phyloP scores from a whole-genome alignment of 1,140 invertebrate genomes.

The Gonioctena quinquepunctata region DNA sequence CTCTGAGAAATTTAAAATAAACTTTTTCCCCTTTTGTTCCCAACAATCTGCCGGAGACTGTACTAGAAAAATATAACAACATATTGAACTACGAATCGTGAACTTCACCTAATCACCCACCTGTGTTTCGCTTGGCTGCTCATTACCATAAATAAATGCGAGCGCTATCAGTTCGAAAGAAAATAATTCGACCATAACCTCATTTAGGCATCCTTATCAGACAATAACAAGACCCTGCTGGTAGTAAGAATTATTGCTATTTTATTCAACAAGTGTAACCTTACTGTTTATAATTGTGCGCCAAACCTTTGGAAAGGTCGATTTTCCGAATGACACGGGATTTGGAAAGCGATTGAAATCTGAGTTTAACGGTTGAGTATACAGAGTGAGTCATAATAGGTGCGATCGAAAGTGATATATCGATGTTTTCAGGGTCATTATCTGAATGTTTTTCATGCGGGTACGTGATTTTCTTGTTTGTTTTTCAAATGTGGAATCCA shows the following conservation, averaged over 20 bases:
- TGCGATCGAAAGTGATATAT: too few relatives aligned
- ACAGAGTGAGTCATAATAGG: not conserved
- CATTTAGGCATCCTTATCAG: not conserved
- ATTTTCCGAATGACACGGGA: not conserved
- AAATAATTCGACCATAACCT: not conserved
- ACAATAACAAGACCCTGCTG: not conserved
- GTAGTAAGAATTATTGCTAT: not conserved
- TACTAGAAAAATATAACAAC: too few relatives aligned
- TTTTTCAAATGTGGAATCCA: too few relatives aligned
- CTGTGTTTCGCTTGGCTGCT: not conserved
- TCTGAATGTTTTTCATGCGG: too few relatives aligned
- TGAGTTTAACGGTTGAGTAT: not conserved
- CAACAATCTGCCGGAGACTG: too few relatives aligned
- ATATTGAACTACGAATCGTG: too few relatives aligned
- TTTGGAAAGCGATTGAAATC: not conserved
- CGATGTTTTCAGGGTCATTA: too few relatives aligned
- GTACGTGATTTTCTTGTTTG: too few relatives aligned
- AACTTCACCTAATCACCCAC: too few relatives aligned
- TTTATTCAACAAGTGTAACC: not conserved
- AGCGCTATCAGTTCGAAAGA: not conserved
- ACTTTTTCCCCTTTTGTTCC: too few relatives aligned
- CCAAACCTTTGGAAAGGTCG: not conserved
- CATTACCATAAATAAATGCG: not conserved
- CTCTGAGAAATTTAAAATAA: too few relatives aligned
- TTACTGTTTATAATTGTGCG: not conserved